A percentile compares a stretch with the other conserved stretches of the same genome.
phyloP scores from a whole-genome alignment of 1,140 invertebrate species.

The Drosophila ficusphila region DNA sequence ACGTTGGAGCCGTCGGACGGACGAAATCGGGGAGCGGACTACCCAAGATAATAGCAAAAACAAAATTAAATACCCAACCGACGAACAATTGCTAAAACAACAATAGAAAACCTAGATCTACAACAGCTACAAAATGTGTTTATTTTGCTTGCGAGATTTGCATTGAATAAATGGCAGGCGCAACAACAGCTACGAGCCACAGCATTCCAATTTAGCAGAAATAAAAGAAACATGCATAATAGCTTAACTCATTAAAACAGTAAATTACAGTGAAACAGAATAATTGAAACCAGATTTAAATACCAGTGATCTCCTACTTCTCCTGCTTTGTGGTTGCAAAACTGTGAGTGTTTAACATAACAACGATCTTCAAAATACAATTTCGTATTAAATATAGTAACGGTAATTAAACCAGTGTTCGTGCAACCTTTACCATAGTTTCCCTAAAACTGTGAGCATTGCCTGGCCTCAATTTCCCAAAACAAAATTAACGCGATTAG shows the following conservation, averaged over 20 bases:
- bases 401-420: neutral
- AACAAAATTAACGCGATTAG: slow-evolving; percentile 45
- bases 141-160: slow-evolving; percentile 24
- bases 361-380: no score
- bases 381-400: neutral
- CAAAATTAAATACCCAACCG: slow-evolving; percentile 31
- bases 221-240: slow-evolving; percentile 7
- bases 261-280: slow-evolving; percentile 1
- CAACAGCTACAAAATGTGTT: slow-evolving; percentile 8
- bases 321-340: neutral
- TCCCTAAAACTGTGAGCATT: slow-evolving; percentile 30
- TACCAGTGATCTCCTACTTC: neutral
- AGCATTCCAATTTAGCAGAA: neutral
- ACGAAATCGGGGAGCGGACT: slow-evolving; percentile 33
- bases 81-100: slow-evolving; percentile 51
- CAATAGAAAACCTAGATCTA: slow-evolving; percentile 51
- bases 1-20: slow-evolving; percentile 49
- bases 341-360: neutral
- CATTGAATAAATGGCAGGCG: slow-evolving; percentile 31
- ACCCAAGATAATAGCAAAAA: slow-evolving; percentile 30
- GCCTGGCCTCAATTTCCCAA: slow-evolving; percentile 17
- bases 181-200: neutral
- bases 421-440: slow-evolving; percentile 12
- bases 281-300: neutral
- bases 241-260: slow-evolving; percentile 19